A percentile compares a stretch with the other conserved stretches of the same genome.
phyloP scores from a whole-genome alignment of 2,797 vertebrate genomes.

The Rhincodon typus region DNA sequence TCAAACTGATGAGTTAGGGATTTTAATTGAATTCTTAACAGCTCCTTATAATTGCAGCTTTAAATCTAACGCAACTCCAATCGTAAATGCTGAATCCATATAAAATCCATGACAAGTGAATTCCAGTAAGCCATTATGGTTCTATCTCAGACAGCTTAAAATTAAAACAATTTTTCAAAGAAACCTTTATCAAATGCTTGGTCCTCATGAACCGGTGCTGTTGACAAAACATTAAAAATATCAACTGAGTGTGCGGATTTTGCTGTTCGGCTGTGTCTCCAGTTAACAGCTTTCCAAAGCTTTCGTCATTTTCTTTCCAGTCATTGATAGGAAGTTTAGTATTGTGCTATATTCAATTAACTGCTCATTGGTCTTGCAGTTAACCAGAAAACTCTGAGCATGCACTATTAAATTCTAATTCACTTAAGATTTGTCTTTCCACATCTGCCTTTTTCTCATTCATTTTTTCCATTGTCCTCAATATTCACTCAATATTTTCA shows the following conservation, averaged over 20 bases:
- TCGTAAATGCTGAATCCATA: background rate
- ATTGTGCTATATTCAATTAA: background rate
- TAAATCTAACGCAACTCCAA: background rate
- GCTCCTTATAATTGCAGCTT: background rate
- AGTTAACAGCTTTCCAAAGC: background rate
- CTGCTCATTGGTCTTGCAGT: background rate
- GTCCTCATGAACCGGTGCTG: background rate
- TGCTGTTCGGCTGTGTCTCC: background rate
- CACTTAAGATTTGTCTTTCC: background rate
- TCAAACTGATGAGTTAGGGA: background rate
- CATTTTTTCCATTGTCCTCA: background rate
- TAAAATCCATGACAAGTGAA: background rate
- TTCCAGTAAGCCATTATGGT: background rate
- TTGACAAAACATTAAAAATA: background rate
- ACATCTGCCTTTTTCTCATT: background rate
- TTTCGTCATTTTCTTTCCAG: background rate
- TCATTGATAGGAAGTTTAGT: background rate
- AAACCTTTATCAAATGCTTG: background rate
- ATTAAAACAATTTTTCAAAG: constrained; percentile 10
- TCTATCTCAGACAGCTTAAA: background rate
- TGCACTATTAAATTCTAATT: background rate
- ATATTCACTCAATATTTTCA: background rate
- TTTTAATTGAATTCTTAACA: background rate
- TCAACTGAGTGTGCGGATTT: background rate
- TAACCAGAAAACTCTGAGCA: background rate